Percentiles rank a stretch among this genome's conserved stretches.
These are phyloP conservation scores for Nettapus auritus DNA, from an alignment of 2,113 vertebrate genomes.

Conservation along the genomic window DNA sequence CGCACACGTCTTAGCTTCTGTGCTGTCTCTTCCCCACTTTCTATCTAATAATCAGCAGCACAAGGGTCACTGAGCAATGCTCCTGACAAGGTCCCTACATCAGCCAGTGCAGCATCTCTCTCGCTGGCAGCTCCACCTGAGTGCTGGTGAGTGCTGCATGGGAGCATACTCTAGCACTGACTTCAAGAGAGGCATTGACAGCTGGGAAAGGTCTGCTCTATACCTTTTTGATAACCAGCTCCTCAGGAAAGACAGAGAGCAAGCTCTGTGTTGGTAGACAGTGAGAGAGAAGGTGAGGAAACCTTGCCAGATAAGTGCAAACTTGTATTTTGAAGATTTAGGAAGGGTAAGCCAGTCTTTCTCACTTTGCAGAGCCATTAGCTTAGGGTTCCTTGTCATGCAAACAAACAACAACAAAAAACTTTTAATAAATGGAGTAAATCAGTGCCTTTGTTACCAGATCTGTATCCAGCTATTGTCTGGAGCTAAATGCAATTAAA, in stretches of 20 bases:
- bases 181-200: conserved; percentile 31
- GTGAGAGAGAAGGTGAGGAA: not conserved
- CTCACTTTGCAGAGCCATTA: not conserved
- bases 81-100: not conserved
- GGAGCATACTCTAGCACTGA: not conserved
- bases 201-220: not conserved
- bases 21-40: not conserved
- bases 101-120: not conserved
- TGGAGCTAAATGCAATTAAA: conserved; percentile 56
- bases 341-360: not conserved
- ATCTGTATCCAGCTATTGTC: conserved; percentile 2
- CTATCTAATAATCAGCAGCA: conserved; percentile 10
- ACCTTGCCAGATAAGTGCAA: not conserved
- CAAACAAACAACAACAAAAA: conserved; percentile 20
- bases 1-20: not conserved
- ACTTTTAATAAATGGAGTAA: conserved; percentile 18
- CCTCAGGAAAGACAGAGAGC: not conserved
- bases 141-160: not conserved
- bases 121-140: not conserved
- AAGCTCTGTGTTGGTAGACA: not conserved
- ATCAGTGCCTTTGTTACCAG: conserved; percentile 16
- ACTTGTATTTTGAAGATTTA: not conserved
- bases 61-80: conserved; percentile 7
- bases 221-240: conserved; percentile 24
- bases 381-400: conserved; percentile 1